Evolutionary conservation across 2,113 vertebrate genomes (phyloP).

Genomic region (Mellivora capensis): DNA sequence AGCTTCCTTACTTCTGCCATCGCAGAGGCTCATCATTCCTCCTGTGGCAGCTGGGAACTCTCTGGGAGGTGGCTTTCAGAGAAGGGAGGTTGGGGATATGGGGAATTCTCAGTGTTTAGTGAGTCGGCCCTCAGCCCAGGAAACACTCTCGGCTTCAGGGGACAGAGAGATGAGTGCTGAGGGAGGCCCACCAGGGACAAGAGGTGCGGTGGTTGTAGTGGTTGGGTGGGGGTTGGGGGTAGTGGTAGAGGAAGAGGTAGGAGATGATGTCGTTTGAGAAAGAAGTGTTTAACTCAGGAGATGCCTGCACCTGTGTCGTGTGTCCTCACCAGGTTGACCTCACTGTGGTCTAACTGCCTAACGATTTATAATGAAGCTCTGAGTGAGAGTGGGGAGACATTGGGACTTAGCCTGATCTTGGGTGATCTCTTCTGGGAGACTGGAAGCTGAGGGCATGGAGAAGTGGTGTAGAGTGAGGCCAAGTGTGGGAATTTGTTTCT

Average conservation of each 20-base stretch:
- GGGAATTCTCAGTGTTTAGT: not conserved
- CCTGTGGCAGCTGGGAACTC: not conserved
- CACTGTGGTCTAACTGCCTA: not conserved
- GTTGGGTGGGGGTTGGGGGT: too few species aligned
- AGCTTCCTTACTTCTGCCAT: not conserved
- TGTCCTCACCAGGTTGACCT: not conserved
- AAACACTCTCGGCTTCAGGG: not conserved
- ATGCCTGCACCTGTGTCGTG: fast-evolving
- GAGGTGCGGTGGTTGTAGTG: not conserved
- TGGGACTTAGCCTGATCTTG: not conserved
- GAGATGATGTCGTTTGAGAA: not conserved
- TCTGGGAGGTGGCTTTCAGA: not conserved
- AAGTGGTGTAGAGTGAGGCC: not conserved
- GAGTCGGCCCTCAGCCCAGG: not conserved
- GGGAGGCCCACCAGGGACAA: not conserved
- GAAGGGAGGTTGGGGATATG: not conserved
- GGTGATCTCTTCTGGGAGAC: not conserved
- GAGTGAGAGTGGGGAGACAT: not conserved
- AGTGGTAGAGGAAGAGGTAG: fast-evolving
- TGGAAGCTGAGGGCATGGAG: not conserved
- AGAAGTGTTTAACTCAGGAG: not conserved
- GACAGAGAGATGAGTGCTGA: not conserved
- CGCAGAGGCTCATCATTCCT: too few species aligned
- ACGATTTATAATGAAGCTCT: not conserved
- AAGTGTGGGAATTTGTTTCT: not conserved